These are phyloP conservation scores for Pongo abelii DNA, from an alignment of 2,113 vertebrate species.

Conservation along the genomic window DNA sequence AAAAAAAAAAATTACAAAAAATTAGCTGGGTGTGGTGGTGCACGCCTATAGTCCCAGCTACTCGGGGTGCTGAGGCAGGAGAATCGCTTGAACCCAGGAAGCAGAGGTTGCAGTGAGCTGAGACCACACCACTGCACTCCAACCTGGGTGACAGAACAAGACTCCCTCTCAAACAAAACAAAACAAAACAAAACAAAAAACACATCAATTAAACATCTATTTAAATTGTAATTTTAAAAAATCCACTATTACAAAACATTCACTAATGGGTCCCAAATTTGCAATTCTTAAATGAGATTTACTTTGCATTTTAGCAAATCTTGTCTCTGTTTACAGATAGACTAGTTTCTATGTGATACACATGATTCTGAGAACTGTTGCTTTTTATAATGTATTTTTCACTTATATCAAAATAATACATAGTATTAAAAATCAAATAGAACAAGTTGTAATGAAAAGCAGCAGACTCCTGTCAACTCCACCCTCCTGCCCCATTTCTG, in stretches of 20 bases:
- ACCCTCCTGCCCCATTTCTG: neutral
- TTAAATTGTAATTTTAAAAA: neutral
- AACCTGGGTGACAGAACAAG: too few species aligned
- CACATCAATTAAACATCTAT: neutral
- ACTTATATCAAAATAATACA: neutral
- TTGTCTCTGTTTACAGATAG: neutral
- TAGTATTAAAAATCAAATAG: neutral
- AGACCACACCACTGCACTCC: too few species aligned
- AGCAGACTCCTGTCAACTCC: neutral
- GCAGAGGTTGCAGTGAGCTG: too few species aligned
- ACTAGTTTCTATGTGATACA: neutral
- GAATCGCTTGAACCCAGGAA: too few species aligned
- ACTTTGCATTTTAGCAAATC: neutral
- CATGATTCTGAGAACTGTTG: neutral
- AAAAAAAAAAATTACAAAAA: too few species aligned
- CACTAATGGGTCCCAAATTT: neutral
- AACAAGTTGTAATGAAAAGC: neutral
- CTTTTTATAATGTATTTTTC: neutral
- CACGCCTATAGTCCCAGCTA: too few species aligned
- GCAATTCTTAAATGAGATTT: neutral
- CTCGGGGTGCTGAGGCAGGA: too few species aligned
- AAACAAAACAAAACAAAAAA: too few species aligned
- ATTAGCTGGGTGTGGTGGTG: too few species aligned
- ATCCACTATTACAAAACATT: neutral
- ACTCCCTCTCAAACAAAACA: too few species aligned